Percentiles rank a stretch among this genome's conserved stretches.
These are phyloP conservation scores for Chrysomela aeneicollis DNA, from an alignment of 2,888 invertebrate species.

Conservation along the genomic window DNA sequence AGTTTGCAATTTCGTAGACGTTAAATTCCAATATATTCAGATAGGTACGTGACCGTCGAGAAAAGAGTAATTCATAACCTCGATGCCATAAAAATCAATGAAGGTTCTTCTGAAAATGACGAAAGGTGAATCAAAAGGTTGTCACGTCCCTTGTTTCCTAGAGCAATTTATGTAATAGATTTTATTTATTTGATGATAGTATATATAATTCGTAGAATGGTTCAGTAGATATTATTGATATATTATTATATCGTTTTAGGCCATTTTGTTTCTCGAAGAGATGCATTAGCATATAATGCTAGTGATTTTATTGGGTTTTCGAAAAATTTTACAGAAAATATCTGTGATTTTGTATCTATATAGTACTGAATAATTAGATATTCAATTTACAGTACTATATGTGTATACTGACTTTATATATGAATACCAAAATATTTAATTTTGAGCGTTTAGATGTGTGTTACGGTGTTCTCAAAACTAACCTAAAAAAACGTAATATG, in stretches of 20 bases:
- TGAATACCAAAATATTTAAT: too few relatives aligned
- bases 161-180: background rate
- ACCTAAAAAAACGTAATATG: too few relatives aligned
- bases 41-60: too few relatives aligned
- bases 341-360: background rate
- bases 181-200: constrained; percentile 3
- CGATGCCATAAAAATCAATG: background rate
- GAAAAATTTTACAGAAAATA: background rate
- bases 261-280: background rate
- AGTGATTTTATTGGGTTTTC: background rate
- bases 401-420: too few relatives aligned
- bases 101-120: background rate
- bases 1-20: too few relatives aligned
- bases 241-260: background rate
- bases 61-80: too few relatives aligned
- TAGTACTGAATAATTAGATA: background rate
- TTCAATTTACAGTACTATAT: too few relatives aligned
- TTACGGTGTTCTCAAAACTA: too few relatives aligned
- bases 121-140: background rate
- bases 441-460: too few relatives aligned
- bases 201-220: background rate
- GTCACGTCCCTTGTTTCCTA: background rate
- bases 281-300: background rate
- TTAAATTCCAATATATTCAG: too few relatives aligned
- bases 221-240: background rate